Base-by-base conservation (phyloP, 2,797 vertebrate species). In the Myotis findleyi region DNA sequence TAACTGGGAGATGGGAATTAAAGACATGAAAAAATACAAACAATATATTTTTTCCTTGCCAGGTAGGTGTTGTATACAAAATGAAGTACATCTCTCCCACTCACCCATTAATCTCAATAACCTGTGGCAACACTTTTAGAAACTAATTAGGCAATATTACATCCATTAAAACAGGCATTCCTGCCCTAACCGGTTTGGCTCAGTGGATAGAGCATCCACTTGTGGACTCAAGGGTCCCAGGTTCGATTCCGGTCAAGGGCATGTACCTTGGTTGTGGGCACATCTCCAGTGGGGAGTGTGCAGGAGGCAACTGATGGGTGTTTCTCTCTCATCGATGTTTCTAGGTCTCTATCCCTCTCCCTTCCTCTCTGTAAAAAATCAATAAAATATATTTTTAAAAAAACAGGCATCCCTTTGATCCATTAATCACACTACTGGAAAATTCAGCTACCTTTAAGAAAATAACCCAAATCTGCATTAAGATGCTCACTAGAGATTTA, bases 361-460 rank as follows among this genome's bases (percentile, higher is more conserved):
- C 41, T 44, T 44, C 41, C 41, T 44, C 41, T 44, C 41, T 44
- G 41, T 44, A 44, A 44, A 44, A 44, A 11, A 44, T 44, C 41
- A 44, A 44, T 44, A 44, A 44, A 44, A 10, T 44, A 44, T 44
- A 44, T 44, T 44, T 44, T 38, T 38, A 5, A 44, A 44, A 44
- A 44, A 81, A 64, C 6, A 93, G 55, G 25, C 16, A 88, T 75
- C 25, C 38, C 33, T 93, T 81, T 64, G 38, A 69, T 57, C 73
- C 55, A 82, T 72, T 87, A 36, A 51, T 90, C 49, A 64, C 2
- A 73, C 41, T 36, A 69, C 6, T 27, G 41, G 55, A 23, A 91
- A 95, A 92, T 72, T 75, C 72, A 86, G 66, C 55, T 33, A 66
- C 18, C 53, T 94, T 85, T 87, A 77, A 86, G 20, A 20, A 91